Percentiles rank a stretch among this genome's conserved stretches.
Conservation (phyloP, 1,140 invertebrate species). For the Magallana gigas region DNA sequence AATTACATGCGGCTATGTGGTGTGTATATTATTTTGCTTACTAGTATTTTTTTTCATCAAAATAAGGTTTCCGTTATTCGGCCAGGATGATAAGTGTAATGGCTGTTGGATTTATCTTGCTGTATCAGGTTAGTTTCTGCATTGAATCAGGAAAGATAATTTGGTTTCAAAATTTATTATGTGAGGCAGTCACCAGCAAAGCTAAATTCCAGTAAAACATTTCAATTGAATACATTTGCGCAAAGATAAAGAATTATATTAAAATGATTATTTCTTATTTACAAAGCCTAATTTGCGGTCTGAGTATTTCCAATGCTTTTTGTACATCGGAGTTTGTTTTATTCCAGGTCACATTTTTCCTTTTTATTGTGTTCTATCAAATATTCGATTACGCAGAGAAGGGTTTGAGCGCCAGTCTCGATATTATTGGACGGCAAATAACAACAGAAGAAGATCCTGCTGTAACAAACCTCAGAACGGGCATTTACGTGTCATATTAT, state of each 20-base stretch:
- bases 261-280: no score
- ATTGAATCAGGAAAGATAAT: no score
- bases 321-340: background rate
- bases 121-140: conserved; percentile 32
- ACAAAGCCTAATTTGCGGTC: no score
- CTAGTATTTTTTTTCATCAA: no score
- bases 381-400: background rate
- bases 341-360: background rate
- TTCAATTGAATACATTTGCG: no score
- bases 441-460: background rate
- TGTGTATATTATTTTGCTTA: no score
- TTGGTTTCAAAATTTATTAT: no score
- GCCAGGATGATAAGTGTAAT: conserved; percentile 36
- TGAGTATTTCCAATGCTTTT: background rate
- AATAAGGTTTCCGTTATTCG: conserved; percentile 48
- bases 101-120: conserved; percentile 38
- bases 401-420: background rate
- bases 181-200: no score
- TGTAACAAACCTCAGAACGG: background rate
- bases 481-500: background rate
- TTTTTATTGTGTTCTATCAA: background rate
- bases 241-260: no score
- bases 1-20: no score
- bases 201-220: no score
- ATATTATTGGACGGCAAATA: background rate